Percentiles rank a stretch among this genome's conserved stretches.
Evolutionary conservation across 37 sponge, comb jelly and placozoan genomes (phyloP).

Genomic region (Tethya wilhelma): DNA sequence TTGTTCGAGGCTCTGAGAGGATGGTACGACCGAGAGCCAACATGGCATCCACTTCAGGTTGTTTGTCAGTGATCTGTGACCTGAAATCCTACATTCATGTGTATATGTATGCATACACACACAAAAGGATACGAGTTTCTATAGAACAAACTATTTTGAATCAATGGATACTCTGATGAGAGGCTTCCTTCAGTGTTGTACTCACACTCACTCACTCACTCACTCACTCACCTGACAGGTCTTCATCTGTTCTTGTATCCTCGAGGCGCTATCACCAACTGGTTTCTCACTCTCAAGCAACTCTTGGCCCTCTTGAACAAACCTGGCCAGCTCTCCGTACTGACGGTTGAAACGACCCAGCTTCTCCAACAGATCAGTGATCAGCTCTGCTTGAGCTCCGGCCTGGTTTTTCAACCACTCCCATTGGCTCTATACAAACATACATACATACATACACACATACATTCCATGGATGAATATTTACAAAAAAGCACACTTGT

Average conservation of each 20-base stretch:
- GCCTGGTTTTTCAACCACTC: conserved; percentile 44
- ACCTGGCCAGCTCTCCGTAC: conserved; percentile 26
- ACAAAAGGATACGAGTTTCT: background rate
- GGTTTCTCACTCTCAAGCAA: conserved; percentile 59
- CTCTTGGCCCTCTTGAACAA: conserved; percentile 53
- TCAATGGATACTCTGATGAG: background rate
- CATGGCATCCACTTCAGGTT: conserved; percentile 58
- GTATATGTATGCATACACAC: background rate
- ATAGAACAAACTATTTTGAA: background rate
- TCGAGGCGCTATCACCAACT: conserved; percentile 30
- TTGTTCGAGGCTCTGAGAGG: conserved; percentile 58
- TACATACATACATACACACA: too few relatives aligned
- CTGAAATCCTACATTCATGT: conserved; percentile 40
- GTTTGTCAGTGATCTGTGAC: conserved; percentile 31
- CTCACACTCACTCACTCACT: background rate
- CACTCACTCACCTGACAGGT: conserved; percentile 65
- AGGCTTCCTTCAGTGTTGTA: background rate
- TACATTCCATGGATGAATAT: too few relatives aligned
- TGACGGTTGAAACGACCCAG: conserved; percentile 56
- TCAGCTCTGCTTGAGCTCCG: conserved; percentile 8
- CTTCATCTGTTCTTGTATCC: conserved; percentile 56
- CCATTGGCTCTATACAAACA: conserved; percentile 49
- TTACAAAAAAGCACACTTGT: too few relatives aligned
- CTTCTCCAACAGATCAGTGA: conserved; percentile 36
- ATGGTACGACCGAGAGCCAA: conserved; percentile 60